Percentiles rank a stretch among this genome's conserved stretches.
phyloP scores from a whole-genome alignment of 2,888 invertebrate species.

The Xestia ashworthii region DNA sequence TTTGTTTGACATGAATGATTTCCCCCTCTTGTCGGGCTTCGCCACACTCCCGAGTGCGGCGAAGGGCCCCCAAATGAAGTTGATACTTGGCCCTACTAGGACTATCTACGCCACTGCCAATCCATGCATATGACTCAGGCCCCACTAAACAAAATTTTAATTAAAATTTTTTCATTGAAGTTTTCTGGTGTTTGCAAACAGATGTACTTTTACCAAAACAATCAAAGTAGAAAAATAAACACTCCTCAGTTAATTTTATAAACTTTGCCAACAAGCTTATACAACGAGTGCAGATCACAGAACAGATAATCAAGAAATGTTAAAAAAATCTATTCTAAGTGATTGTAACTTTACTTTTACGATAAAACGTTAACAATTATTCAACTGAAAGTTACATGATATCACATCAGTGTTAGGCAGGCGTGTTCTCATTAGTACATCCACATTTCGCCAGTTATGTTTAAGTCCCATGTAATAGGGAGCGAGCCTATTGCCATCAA shows the following conservation, averaged over 20 bases:
- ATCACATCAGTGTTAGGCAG: no score
- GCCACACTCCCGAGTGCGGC: no score
- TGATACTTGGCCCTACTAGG: no score
- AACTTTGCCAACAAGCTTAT: not conserved
- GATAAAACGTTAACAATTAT: not conserved
- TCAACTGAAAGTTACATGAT: not conserved
- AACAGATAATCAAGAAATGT: not conserved
- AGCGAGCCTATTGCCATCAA: no score
- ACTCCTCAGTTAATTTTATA: slow-evolving; percentile 3
- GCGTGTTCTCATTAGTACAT: no score
- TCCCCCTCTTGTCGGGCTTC: no score
- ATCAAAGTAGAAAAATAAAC: slow-evolving; percentile 25
- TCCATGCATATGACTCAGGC: not conserved
- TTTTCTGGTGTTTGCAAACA: not conserved
- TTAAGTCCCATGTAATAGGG: no score
- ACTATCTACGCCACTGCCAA: no score
- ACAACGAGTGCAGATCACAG: not conserved
- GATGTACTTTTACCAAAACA: slow-evolving; percentile 26
- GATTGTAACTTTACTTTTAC: not conserved
- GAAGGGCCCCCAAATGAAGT: no score
- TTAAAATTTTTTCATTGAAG: slow-evolving; percentile 2
- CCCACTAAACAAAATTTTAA: not conserved
- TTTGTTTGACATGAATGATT: no score
- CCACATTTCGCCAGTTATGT: no score
- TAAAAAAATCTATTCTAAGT: not conserved